Evolutionary conservation across 2,113 vertebrate species (phyloP), one percentile per base, ranked within the genome.

Genomic region (Callionymus lyra): DNA sequence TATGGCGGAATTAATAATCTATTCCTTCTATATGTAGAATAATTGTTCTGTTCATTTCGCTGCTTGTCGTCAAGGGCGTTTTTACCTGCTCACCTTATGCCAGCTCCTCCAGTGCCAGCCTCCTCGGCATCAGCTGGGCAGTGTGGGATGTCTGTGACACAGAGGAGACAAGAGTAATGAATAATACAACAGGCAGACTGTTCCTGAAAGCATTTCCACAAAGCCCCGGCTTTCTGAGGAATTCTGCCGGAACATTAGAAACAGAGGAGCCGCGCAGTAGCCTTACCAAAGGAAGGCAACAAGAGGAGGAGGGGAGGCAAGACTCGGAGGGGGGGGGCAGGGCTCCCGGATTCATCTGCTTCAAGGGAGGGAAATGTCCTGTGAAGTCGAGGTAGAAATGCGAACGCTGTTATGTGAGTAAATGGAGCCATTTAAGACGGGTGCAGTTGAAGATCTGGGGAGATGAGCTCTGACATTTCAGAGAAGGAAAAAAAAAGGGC

Each of bases 141-240:
- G 58, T 38, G 46, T 37, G 50, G 65, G 60, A 53, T 12, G 63
- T 61, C 63, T 70, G 47, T 72, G 39, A 66, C 70, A 66, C 54
- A 44, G 65, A 61, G 56, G 59, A 70, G 67, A 69, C 74, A 27
- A 47, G 14, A 50, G 40, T 34, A 50, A 80, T 84, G 76, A 82
- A 84, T 82, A 76, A 82, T 82, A 69, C 72, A 84, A 56, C 57
- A 69, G 56, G 55, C 66, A 56, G 70, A 68, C 76, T 63, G 55
- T 74, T 79, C 74, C 80, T 66, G 65, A 74, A 76, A 79, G 75
- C 70, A 64, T 70, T 57, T 44, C 47, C 45, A 61, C 57, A 66
- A 68, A 76, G 70, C 72, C 56, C 51, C 41, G 33, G 63, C 63
- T 74, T 74, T 65, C 70, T 68, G 54, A 58, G 61, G 68, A 73